Evolutionary conservation across 2,797 vertebrate species (phyloP), one percentile per base, ranked within the genome.

Genomic region (Sphenodon punctatus): DNA sequence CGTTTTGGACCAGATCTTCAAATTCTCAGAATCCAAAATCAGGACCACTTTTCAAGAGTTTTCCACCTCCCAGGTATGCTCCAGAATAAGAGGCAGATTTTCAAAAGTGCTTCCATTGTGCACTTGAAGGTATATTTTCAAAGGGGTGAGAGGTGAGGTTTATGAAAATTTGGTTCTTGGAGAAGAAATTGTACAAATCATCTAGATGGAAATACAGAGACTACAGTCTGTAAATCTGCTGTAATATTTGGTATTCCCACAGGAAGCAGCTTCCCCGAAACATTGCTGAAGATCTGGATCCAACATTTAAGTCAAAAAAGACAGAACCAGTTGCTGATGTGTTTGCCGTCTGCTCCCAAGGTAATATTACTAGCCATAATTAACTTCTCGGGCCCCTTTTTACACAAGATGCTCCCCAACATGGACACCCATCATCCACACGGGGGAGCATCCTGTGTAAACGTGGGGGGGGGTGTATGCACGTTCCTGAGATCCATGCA

Each of bases 201-300:
- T 53, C n/a, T 6, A 20, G 8, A 32, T 38, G 14, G 5, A 51
- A 23, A 42, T 14, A 20, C 32, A 27, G 41, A 11, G 11, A 43
- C 30, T 23, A 39, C n/a, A 36, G 7, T 22, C 41, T 19, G 34
- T n/a, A 60, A 22, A 17, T 10, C 8, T 42, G 5, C 41, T 42
- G 45, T 22, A 32, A 23, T 58, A 25, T 16, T 38, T 20, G 20
- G 4, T 22, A 41, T 27, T 64, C 55, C 48, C 63, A 14, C 41
- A 65, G 79, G 49, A 56, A 45, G 19, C 56, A 43, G 38, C 48
- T 59, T 59, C 75, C 71, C 78, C 94, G 90, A 60, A 97, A 97
- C 89, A 94, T 96, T 6, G 96, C 95, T 5, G 95, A 97, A 85
- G 96, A 96, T 67, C 89, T 96, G 30, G 96, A 97, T 72, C 96